Base-by-base conservation (phyloP, 2,113 vertebrate species). In the Echinops telfairi region DNA sequence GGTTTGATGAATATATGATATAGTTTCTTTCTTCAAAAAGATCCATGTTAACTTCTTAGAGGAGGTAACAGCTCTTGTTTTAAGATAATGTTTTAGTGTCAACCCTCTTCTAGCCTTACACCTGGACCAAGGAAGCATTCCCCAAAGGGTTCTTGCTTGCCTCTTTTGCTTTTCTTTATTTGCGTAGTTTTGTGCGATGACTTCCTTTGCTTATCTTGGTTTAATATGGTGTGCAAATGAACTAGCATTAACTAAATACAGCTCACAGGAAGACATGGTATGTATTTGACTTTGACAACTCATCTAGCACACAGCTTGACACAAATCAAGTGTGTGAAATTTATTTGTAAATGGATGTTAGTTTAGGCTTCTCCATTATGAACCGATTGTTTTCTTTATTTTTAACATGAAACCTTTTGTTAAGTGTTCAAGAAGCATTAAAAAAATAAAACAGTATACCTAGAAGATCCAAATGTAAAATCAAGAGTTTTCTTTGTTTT, bases 31-130 rank as follows among this genome's bases (percentile, higher is more conserved):
- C 19, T 83, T 4, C 3, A 3, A n/a, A 22, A 40, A 86, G 38
- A 0, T 53, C 33, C 75, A 8, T 73, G 6, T 53, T 88, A 89
- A 78, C 33, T 64, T 89, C 5, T 64, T 0, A 0, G 16, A 47
- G 7, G 20, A 73, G 31, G n/a, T 23, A 47, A 3, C 57, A 6
- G 3, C 7, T 47, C n/a, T 81, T 84, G 70, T 29, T n/a, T 27
- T 31, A 4, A 0, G 0, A 0, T 64, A 71, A 3, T 43, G 0
- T 0, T 16, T 47, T 31, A 66, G n/a, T 31, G 33, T 79, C 29
- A 43, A 83, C 17, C 53, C 11, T 9, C 80, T 47, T 58, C 4
- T 57, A 82, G 0, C 9, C 1, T 88, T 86, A 43, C n/a, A 1
- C 8, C 33, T 53, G 29, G 22, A 64, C 2, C 25, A 70, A 22